Evolutionary conservation across 2,797 vertebrate species (phyloP), one percentile per base, ranked within the genome.

Genomic region (Apogon talboti): DNA sequence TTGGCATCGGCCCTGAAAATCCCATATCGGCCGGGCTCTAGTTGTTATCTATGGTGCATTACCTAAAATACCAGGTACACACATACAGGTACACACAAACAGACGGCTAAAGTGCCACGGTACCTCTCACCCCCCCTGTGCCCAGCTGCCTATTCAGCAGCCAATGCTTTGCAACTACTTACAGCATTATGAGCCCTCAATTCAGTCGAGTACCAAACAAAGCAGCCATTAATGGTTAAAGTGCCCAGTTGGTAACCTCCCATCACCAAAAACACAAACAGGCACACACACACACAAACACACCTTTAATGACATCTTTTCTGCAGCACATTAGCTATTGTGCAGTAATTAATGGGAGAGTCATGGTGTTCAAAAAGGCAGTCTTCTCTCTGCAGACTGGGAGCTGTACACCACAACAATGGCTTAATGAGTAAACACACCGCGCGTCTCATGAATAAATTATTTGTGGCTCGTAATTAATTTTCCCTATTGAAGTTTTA

Each of bases 371-470:
- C 72, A 89, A 89, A 90, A 90, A 89, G 80, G 79, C 70, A 71
- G 86, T 85, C 83, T 74, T 87, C 81, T 86, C 91, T 91, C 87
- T 71, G 74, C 85, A 91, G 88, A 88, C 82, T 77, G 41, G 58
- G 54, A 85, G 86, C 85, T 78, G 82, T 86, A 85, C 82, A 76
- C 81, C 78, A 86, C 79, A 89, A 90, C 86, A 91, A 92, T 88
- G 82, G 84, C 86, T 88, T 93, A 92, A 93, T 91, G 91, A 93
- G 90, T 91, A 92, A 92, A 92, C 85, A 91, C 86, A 75, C 78
- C 0, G 71, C 51, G 63, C 19, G 73, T 82, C 85, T 90, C 89
- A 91, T 93, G 90, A 91, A 92, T 92, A 90, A 90, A 92, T 92
- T 90, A 91, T 86, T 78, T 73, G 81, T 63, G 86, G 76, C 81